Evolutionary conservation across 2,888 invertebrate genomes (phyloP).

Genomic region (Drosophila atroscutellata): DNA sequence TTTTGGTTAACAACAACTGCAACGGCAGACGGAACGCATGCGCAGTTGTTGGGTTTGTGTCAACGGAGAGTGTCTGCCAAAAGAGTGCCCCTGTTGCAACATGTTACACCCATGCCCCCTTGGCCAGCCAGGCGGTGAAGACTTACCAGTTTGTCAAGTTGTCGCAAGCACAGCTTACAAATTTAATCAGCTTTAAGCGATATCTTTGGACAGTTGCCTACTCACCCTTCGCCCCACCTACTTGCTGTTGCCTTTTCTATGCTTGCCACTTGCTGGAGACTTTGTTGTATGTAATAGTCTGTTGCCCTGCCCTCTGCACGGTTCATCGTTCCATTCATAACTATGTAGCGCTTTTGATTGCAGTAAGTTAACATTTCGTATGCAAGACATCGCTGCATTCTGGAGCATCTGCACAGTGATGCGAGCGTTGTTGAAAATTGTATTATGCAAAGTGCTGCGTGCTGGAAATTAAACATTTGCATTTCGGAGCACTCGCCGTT

Average conservation of each 20-base stretch:
- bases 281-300: constrained; percentile 17
- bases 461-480: constrained; percentile 63
- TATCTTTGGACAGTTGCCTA: constrained; percentile 15
- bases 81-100: constrained; percentile 3
- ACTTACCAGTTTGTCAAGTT: constrained; percentile 75
- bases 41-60: constrained; percentile 40
- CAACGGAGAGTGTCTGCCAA: constrained; percentile 4
- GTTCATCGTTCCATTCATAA: constrained; percentile 62
- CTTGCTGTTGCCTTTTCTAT: constrained; percentile 5
- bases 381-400: constrained; percentile 67
- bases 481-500: constrained; percentile 35
- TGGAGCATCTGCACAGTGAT: constrained; percentile 69
- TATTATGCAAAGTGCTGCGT: constrained; percentile 54
- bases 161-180: constrained; percentile 72
- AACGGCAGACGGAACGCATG: constrained; percentile 59
- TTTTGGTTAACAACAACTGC: constrained; percentile 50
- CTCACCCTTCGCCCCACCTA: constrained; percentile 35
- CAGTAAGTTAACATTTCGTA: constrained; percentile 71
- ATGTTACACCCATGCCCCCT: constrained; percentile 7
- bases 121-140: constrained; percentile 4
- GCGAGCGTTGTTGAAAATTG: constrained; percentile 41
- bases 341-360: constrained; percentile 68
- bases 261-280: constrained; percentile 42
- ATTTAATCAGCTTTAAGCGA: constrained; percentile 78
- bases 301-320: not conserved